phyloP scores from a whole-genome alignment of 2,888 invertebrate species.

The Lithophane semibrunnea region DNA sequence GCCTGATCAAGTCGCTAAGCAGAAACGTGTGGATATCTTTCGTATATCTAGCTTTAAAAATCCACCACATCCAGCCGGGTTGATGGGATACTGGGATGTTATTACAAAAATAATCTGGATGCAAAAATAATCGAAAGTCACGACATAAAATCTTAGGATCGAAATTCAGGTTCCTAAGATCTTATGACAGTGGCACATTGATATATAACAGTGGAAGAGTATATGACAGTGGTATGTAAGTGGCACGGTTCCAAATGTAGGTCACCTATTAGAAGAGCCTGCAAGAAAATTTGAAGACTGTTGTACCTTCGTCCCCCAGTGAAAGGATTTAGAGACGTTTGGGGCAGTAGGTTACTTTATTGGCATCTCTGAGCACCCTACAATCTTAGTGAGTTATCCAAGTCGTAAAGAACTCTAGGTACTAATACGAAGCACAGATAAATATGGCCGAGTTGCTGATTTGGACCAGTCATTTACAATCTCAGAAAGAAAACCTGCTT shows the following conservation, averaged over 20 bases:
- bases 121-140: background rate
- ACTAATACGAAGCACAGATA: background rate
- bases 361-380: background rate
- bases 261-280: background rate
- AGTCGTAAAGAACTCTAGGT: background rate
- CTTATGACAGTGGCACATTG: background rate
- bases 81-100: background rate
- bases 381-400: conserved; percentile 2
- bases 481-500: conserved; percentile 24
- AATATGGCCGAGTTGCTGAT: background rate
- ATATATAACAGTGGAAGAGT: too few relatives aligned
- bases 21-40: background rate
- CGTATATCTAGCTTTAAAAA: background rate
- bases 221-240: too few relatives aligned
- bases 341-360: conserved; percentile 7
- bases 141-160: background rate
- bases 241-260: too few relatives aligned
- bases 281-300: background rate
- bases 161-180: too few relatives aligned
- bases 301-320: background rate
- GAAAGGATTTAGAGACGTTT: background rate
- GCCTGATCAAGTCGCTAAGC: too few relatives aligned
- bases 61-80: background rate
- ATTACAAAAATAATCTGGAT: background rate
- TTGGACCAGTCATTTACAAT: conserved; percentile 5